Evolutionary conservation across 2,113 vertebrate species (phyloP), one percentile per base, ranked within the genome.

Genomic region (Raja brachyura): DNA sequence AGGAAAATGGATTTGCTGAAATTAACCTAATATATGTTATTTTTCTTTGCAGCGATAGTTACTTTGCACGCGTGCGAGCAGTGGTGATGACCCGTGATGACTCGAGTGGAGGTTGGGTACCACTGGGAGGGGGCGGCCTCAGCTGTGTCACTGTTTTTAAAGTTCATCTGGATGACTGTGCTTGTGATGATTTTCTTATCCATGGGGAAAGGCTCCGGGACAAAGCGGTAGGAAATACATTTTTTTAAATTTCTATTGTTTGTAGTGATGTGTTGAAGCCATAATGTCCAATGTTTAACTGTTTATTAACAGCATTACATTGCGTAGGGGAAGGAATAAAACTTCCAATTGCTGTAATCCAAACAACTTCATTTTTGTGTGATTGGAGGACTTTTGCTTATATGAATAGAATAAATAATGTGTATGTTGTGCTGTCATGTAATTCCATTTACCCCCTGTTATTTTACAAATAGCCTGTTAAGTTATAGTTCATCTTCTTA

Each of bases 81-180:
- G 99, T 99, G 98, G 99, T 99, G 97, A 99, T 99, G 99, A 99
- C 98, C 96, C 97, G 99, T 95, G 99, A 99, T 97, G 99, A 99
- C 98, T 99, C 99, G 95, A 99, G 98, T 94, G 98, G 98, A 94
- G 99, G 99, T 96, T 99, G 99, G 99, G 96, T 99, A 95, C 98
- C 98, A 94, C 97, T 99, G 94, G 98, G 96, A 95, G 98, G 98
- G 92, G 98, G 98, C 95, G 99, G 99, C 94, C 98, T 99, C 93
- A 99, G 99, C 97, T 98, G 97, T 94, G 98, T 99, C 96, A 98
- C 98, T 86, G 97, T 99, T 96, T 98, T 98, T 97, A 99, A 97
- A 97, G 97, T 97, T 96, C 97, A 96, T 94, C 97, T 96, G 94
- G 99, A 98, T 96, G 98, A 99, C 95, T 97, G 96, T 95, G 95